A percentile compares a stretch with the other conserved stretches of the same genome.
Conservation (phyloP, 2,113 vertebrate species). For the Amblyornis subalaris region DNA sequence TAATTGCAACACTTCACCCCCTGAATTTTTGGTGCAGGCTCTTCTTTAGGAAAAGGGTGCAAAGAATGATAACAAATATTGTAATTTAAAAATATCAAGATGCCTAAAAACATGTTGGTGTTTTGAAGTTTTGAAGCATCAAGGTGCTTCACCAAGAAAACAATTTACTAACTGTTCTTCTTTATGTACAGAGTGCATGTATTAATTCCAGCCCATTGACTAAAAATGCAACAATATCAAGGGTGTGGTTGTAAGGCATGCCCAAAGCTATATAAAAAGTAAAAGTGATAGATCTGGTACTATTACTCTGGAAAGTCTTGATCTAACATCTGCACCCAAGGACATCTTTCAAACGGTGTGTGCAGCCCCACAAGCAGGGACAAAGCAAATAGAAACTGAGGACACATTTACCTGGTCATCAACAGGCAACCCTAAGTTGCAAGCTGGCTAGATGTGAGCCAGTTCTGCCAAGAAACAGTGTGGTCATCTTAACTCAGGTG, state of each 20-base stretch:
- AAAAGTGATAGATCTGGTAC: neutral
- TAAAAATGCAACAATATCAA: neutral
- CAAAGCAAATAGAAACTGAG: neutral
- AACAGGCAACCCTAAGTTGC: neutral
- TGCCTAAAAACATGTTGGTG: neutral
- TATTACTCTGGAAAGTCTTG: neutral
- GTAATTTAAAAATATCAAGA: neutral
- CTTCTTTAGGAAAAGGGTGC: neutral
- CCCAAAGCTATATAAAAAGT: neutral
- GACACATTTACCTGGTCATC: neutral
- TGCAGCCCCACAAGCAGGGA: neutral
- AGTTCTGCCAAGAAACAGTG: neutral
- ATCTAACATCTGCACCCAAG: neutral
- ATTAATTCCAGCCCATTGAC: neutral
- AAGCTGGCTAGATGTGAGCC: neutral
- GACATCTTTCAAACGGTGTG: neutral
- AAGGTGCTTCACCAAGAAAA: neutral
- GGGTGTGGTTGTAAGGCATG: neutral
- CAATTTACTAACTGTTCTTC: neutral
- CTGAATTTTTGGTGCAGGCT: neutral
- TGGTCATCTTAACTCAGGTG: neutral
- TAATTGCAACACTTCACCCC: neutral
- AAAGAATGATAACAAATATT: neutral
- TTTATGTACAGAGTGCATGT: neutral
- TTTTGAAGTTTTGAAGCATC: neutral